These are phyloP conservation scores for Pristionchus arcanus DNA, from an alignment of 2,888 invertebrate genomes.

Conservation along the genomic window DNA sequence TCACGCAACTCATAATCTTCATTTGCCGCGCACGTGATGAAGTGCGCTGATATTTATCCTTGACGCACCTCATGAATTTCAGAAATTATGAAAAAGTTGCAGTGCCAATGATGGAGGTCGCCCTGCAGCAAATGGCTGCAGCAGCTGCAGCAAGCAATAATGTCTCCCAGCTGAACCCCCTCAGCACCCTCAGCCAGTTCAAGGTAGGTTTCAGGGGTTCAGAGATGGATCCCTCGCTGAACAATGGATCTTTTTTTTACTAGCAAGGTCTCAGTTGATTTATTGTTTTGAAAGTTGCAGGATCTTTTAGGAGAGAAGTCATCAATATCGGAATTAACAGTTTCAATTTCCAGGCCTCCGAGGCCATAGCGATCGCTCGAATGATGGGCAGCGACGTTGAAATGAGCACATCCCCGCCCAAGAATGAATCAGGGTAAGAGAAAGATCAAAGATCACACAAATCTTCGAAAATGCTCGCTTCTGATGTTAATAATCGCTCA, in stretches of 20 bases:
- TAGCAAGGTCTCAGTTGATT: too few species aligned
- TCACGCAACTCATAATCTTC: too few species aligned
- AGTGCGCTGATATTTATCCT: too few species aligned
- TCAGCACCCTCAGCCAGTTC: background rate
- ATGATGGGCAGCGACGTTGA: background rate
- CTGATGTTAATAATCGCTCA: background rate
- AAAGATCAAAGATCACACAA: background rate
- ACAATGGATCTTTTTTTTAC: too few species aligned
- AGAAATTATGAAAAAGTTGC: too few species aligned
- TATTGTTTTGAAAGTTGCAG: too few species aligned
- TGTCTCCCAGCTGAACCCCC: background rate
- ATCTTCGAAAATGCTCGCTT: background rate
- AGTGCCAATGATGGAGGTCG: conserved; percentile 40
- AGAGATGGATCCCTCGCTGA: too few species aligned
- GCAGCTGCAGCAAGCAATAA: background rate
- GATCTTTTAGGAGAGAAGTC: too few species aligned
- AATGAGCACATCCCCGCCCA: background rate
- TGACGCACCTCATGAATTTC: too few species aligned
- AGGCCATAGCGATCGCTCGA: background rate
- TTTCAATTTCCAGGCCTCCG: background rate
- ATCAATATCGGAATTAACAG: too few species aligned
- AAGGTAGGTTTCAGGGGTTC: background rate
- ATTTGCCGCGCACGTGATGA: too few species aligned
- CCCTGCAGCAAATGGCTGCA: conserved; percentile 47
- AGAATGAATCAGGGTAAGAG: conserved; percentile 29